These are phyloP conservation scores for Adelges cooleyi DNA, from an alignment of 1,140 invertebrate species.

Conservation along the genomic window DNA sequence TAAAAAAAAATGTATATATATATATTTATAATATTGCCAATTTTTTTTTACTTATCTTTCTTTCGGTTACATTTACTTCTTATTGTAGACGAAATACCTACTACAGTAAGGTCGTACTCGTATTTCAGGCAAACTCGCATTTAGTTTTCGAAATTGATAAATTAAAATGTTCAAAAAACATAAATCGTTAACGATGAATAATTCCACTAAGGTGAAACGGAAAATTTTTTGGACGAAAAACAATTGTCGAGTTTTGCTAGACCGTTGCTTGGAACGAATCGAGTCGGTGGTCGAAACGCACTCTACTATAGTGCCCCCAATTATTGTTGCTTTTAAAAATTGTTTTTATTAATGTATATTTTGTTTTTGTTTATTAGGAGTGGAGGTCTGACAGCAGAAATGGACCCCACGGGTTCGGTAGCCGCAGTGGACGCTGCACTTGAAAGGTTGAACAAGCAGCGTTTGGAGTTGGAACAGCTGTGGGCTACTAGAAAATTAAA, in stretches of 20 bases:
- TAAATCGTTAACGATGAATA: background rate
- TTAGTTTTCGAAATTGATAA: too few species aligned
- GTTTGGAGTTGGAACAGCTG: constrained; percentile 80
- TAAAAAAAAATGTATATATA: too few species aligned
- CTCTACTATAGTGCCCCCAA: too few species aligned
- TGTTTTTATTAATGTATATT: background rate
- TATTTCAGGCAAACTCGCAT: too few species aligned
- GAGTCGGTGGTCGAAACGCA: background rate
- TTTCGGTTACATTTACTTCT: too few species aligned
- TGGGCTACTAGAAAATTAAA: constrained; percentile 81
- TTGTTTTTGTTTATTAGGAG: constrained; percentile 34
- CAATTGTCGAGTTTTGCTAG: background rate
- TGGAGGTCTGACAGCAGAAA: constrained; percentile 41
- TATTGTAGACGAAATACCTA: too few species aligned
- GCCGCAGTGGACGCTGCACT: constrained; percentile 77
- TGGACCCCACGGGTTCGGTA: constrained; percentile 46
- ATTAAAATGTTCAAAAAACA: constrained; percentile 13
- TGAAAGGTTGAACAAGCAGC: constrained; percentile 70
- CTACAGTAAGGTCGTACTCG: too few species aligned
- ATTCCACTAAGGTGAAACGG: background rate
- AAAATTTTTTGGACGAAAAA: background rate
- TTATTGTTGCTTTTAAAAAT: background rate
- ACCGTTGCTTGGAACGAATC: background rate
- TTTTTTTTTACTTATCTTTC: too few species aligned
- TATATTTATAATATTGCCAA: too few species aligned